Evolutionary conservation across 2,113 vertebrate species (phyloP), one percentile per base, ranked within the genome.

Genomic region (Peromyscus leucopus): DNA sequence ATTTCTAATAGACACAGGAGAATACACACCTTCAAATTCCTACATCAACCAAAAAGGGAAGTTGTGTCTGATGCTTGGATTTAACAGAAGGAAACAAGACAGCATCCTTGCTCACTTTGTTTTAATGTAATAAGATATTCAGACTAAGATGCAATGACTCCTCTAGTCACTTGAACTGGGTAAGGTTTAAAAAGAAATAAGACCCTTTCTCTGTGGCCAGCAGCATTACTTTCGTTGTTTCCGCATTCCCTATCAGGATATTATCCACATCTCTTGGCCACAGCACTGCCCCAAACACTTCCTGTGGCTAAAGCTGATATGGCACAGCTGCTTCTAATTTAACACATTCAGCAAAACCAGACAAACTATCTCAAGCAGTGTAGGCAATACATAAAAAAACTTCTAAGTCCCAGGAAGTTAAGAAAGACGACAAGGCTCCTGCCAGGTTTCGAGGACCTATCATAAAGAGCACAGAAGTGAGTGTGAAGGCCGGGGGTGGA

Each of bases 21-120:
- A 90, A 92, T 9, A 46, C 4, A 76, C 2, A 76, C 7, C 57
- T 94, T 94, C 48, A 80, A 78, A 76, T 94, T 83, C 2, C 31
- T 87, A 80, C 36, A 69, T n/a, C 71, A 80, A 84, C 9, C 46
- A 84, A 59, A n/a, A 89, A 96, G 21, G 59, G 28, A 67, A 61
- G 12, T 10, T 86, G 10, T 12, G 57, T 61, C 36, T 71, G 33
- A 59, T 63, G 33, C 36, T 39, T 94, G 4, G 71, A 93, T 63
- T 74, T 88, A 96, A 92, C 31, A 46, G 33, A 93, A 65, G 12
- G 28, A 94, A 95, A 93, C 3, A 24, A 26, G 15, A 87, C n/a
- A 91, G 59, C 3, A 11, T 31, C 48, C 42, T 13, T 57, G 7
- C n/a, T 75, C 63, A 65, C 15, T 91, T 79, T 97, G 42, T 63